phyloP scores from a whole-genome alignment of 2,113 vertebrate species.

The Phainopepla nitens region DNA sequence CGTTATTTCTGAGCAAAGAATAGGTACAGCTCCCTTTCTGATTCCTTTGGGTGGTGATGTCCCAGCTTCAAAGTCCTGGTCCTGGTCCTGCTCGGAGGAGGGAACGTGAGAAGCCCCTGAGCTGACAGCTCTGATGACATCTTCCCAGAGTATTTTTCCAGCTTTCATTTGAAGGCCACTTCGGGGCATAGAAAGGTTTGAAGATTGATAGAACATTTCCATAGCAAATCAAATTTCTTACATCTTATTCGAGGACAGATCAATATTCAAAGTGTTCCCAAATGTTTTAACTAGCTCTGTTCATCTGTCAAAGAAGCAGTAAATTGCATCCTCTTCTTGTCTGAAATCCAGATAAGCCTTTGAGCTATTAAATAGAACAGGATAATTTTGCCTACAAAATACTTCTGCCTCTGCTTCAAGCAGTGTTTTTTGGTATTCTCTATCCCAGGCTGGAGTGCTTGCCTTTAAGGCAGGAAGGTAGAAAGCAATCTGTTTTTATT shows the following conservation, averaged over 20 bases:
- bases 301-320: slow-evolving; percentile 35
- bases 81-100: background rate
- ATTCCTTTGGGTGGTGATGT: background rate
- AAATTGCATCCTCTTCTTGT: slow-evolving; percentile 8
- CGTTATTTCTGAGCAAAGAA: background rate
- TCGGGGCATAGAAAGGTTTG: background rate
- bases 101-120: background rate
- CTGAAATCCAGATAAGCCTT: slow-evolving; percentile 49
- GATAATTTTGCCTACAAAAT: slow-evolving; percentile 17
- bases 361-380: slow-evolving; percentile 53
- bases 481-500: slow-evolving; percentile 54
- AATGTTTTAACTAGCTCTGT: slow-evolving; percentile 3
- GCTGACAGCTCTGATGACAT: background rate
- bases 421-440: background rate
- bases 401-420: background rate
- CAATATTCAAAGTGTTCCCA: slow-evolving; percentile 33
- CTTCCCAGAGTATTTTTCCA: background rate
- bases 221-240: slow-evolving; percentile 19
- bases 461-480: slow-evolving; percentile 44
- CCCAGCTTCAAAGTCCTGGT: background rate
- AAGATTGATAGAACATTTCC: background rate
- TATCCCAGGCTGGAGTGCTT: background rate
- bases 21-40: background rate
- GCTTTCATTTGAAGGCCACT: background rate
- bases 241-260: slow-evolving; percentile 43